These are phyloP conservation scores for Enteromius argenteus DNA, from an alignment of 2,797 vertebrate genomes.

Conservation along the genomic window DNA sequence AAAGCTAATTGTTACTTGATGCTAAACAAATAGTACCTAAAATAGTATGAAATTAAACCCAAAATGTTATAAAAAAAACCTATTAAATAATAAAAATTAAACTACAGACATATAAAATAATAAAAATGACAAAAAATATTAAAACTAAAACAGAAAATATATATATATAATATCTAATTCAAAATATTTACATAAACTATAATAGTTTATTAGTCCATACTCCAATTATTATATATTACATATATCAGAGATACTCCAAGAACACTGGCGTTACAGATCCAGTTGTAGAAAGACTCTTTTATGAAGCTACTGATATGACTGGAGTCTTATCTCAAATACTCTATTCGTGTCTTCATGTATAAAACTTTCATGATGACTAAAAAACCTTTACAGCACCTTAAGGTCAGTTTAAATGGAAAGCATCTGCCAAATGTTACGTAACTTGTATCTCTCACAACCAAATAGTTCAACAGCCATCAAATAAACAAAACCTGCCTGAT, in stretches of 20 bases:
- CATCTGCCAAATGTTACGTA: slow-evolving; percentile 1
- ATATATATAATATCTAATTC: too few relatives aligned
- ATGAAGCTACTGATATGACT: neutral
- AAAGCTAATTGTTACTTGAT: too few relatives aligned
- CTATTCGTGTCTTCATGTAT: neutral
- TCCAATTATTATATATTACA: too few relatives aligned
- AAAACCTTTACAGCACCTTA: neutral
- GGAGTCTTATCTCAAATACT: neutral
- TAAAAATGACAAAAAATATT: too few relatives aligned
- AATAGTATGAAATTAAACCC: too few relatives aligned
- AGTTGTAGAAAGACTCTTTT: neutral
- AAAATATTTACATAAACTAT: too few relatives aligned
- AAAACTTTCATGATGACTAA: neutral
- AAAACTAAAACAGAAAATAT: too few relatives aligned
- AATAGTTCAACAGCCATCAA: slow-evolving; percentile 16
- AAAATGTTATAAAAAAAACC: too few relatives aligned
- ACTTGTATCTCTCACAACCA: slow-evolving; percentile 3
- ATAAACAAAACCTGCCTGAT: slow-evolving; percentile 17
- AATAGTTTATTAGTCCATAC: neutral
- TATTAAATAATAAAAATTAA: too few relatives aligned
- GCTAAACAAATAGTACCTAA: too few relatives aligned
- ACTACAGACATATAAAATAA: too few relatives aligned
- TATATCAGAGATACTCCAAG: neutral
- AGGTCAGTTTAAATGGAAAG: neutral
- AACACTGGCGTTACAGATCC: neutral